Evolutionary conservation across 2,113 vertebrate genomes (phyloP), one percentile per base, ranked within the genome.

Genomic region (Myotis lucifugus): DNA sequence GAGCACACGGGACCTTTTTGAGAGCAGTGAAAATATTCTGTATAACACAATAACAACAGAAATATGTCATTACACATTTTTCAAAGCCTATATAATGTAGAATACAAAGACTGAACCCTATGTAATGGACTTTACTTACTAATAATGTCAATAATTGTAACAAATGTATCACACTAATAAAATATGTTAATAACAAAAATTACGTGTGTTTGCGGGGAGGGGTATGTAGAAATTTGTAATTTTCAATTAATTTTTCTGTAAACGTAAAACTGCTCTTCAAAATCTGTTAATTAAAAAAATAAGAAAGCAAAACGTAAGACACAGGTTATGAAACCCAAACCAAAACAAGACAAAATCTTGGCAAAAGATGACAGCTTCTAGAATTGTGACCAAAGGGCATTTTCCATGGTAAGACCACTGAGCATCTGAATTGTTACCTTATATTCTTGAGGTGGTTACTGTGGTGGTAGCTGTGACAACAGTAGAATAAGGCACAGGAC

Each of bases 181-280:
- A 87, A 74, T 25, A 67, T 48, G 0, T 54, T 78, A 72, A 77
- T 5, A 34, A 11, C 29, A 2, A 27, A 86, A 83, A 34, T n/a
- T 67, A 27, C 42, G 13, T 23, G 2, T 79, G 32, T 17, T 56
- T 61, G 9, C 6, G 25, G 46, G 27, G 6, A 29, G 6, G 0
- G 6, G 11, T 66, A 74, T 19, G 3, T 4, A 56, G 56, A 27
- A 74, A 37, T 76, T 25, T 59, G 23, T 13, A 59, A 40, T 85
- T 85, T 81, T n/a, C 40, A 90, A 23, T 50, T 34, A 64, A 64
- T 27, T 93, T 84, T 89, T 69, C 17, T 42, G 14, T 19, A 82
- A 88, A 85, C 18, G 8, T 72, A 37, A 95, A 97, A 66, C 5
- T 85, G 6, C 18, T 59, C 19, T 93, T n/a, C 27, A 50, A 90